Evolutionary conservation across 2,888 invertebrate genomes (phyloP), one percentile per base, ranked within the genome.

Genomic region (Erynnis tages): DNA sequence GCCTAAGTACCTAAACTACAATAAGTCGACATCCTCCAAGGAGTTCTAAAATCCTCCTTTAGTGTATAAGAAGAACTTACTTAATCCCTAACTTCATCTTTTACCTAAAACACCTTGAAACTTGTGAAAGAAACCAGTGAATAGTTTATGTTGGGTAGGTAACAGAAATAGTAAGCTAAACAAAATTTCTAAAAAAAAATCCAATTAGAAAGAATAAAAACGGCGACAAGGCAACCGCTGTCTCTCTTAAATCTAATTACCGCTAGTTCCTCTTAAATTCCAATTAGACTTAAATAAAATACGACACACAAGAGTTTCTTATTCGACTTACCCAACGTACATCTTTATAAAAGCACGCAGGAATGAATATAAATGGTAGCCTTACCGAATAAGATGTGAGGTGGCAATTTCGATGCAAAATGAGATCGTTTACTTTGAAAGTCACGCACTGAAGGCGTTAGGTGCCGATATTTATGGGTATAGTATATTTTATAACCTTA

Each of bases 321-420:
- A 81, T 77, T 78, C 64, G 77, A 70, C 60, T 73, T 66, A 63
- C 59, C 65, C 17, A 29, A 40, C 40, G 34, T 50, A 76, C 63
- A 76, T 83, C 79, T 82, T 79, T 74, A 79, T 82, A 74, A 79
- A 79, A 67, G 62, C 66, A 57, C 61, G 62, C 48, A 75, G 71
- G 79, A 83, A 85, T 79, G 81, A 84, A 81, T 84, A 82, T 79
- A 81, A 85, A 87, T 81, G 83, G 66, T 71, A 69, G 72, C 67
- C 69, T 69, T 67, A 67, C 67, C 60, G 72, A 84, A 76, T 82
- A 79, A 86, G 84, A 83, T 79, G 83, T 79, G 76, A 82, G 75
- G 69, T 71, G 67, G 80, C 77, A 84, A 84, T 84, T 85, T 81
- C 65, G 68, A 70, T 65, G 67, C 76, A 80, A 82, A 88, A 87